These are phyloP conservation scores for Drosophila kuntzei DNA, from an alignment of 2,888 invertebrate species.

Conservation along the genomic window DNA sequence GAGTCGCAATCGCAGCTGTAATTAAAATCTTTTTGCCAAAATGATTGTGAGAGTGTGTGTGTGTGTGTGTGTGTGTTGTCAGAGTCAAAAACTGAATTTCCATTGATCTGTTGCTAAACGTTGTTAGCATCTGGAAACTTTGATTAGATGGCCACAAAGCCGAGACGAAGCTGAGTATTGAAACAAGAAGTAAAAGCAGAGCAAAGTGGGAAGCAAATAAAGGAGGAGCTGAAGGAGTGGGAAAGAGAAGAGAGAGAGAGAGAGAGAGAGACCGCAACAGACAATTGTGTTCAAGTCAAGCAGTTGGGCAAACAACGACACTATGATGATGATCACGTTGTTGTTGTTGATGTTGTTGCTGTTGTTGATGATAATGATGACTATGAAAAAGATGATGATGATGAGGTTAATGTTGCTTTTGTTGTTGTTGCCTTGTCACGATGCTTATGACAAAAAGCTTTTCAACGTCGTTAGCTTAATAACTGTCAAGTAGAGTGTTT, in stretches of 20 bases:
- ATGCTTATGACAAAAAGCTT: conserved; percentile 68
- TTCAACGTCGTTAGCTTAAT: conserved; percentile 78
- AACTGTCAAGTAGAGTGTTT: conserved; percentile 69
- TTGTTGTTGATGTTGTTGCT: conserved; percentile 1
- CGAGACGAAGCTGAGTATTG: conserved; percentile 2
- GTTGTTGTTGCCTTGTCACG: conserved; percentile 28
- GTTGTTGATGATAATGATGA: conserved; percentile 11
- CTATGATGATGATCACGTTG: conserved; percentile 14
- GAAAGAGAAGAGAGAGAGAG: background rate
- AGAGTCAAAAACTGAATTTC: conserved; percentile 19
- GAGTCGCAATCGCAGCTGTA: conserved; percentile 9
- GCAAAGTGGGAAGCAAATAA: background rate
- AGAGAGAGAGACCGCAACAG: conserved; percentile 12
- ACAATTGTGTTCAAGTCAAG: conserved; percentile 45
- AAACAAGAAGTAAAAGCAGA: background rate
- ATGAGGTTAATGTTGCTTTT: conserved; percentile 5
- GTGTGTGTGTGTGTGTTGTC: conserved; percentile 1
- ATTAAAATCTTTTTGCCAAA: conserved; percentile 21
- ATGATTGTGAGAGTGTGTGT: conserved; percentile 5
- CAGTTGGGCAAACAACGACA: conserved; percentile 41
- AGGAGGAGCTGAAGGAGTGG: background rate
- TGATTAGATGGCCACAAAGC: conserved; percentile 42
- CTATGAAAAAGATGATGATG: conserved; percentile 10
- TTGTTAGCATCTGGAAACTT: conserved; percentile 27
- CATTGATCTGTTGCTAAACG: conserved; percentile 37